Evolutionary conservation across 2,113 vertebrate genomes (phyloP).

Genomic region (Grallaria varia): DNA sequence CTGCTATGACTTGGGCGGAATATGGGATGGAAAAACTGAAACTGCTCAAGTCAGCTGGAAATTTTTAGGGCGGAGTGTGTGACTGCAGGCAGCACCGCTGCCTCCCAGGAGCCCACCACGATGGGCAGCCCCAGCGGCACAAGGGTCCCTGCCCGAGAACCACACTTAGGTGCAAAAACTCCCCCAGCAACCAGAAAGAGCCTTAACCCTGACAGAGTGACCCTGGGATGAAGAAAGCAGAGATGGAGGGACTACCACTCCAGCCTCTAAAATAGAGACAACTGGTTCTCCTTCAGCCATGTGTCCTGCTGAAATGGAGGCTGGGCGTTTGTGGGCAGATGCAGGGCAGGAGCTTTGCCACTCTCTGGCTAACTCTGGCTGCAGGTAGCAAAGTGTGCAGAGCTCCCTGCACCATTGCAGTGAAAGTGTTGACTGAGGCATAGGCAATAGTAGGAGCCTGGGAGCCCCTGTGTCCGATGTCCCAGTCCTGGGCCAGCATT

Average conservation of each 20-base stretch:
- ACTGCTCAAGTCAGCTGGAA: not conserved
- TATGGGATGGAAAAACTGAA: constrained; percentile 21
- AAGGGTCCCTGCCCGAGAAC: fast-evolving
- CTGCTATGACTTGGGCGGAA: constrained; percentile 41
- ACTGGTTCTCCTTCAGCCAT: not conserved
- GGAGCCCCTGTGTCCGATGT: fast-evolving
- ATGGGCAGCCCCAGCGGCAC: not conserved
- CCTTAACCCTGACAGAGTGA: fast-evolving
- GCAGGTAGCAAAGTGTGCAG: not conserved
- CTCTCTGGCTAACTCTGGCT: not conserved
- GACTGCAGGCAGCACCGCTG: not conserved
- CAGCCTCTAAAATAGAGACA: not conserved
- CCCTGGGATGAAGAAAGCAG: not conserved
- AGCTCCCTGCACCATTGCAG: not conserved
- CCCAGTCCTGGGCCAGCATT: not conserved
- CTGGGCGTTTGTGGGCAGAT: not conserved
- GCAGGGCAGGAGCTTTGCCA: not conserved
- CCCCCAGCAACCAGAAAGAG: not conserved
- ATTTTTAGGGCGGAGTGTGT: not conserved
- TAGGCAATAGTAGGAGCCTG: not conserved
- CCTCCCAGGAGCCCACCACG: not conserved
- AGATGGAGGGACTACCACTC: not conserved
- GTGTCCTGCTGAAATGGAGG: not conserved
- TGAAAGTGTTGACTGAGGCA: not conserved
- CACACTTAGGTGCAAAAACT: fast-evolving